Conservation (phyloP, 2,113 vertebrate species). For the Vicugna pacos region DNA sequence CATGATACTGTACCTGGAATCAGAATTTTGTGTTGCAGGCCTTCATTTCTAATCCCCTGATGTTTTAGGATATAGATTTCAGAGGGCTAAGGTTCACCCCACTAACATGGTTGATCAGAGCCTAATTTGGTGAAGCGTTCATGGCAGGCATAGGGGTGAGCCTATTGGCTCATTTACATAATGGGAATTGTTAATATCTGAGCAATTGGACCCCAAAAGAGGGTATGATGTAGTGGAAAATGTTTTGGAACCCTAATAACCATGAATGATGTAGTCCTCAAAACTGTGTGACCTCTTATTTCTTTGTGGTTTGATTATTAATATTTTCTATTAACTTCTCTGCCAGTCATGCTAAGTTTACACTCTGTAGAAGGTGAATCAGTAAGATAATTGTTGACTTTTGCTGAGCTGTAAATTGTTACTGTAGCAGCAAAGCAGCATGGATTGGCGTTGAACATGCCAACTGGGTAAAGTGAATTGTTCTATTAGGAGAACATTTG, state of each 20-base stretch:
- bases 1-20: background rate
- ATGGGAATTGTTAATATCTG: background rate
- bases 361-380: background rate
- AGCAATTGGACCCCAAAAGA: background rate
- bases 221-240: background rate
- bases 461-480: background rate
- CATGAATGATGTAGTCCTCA: background rate
- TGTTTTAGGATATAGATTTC: background rate
- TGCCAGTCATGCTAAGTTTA: background rate
- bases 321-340: constrained; percentile 14
- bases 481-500: background rate
- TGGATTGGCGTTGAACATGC: background rate
- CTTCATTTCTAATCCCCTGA: background rate
- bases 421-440: background rate
- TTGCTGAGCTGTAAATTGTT: background rate
- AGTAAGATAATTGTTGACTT: constrained; percentile 2
- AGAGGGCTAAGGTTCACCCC: background rate
- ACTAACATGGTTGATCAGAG: background rate
- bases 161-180: background rate
- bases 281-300: background rate
- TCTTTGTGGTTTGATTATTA: background rate
- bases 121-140: background rate
- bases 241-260: background rate
- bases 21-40: background rate
- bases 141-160: background rate